Evolutionary conservation across 1,140 invertebrate genomes (phyloP).

Genomic region (Lysiphlebus fabarum): DNA sequence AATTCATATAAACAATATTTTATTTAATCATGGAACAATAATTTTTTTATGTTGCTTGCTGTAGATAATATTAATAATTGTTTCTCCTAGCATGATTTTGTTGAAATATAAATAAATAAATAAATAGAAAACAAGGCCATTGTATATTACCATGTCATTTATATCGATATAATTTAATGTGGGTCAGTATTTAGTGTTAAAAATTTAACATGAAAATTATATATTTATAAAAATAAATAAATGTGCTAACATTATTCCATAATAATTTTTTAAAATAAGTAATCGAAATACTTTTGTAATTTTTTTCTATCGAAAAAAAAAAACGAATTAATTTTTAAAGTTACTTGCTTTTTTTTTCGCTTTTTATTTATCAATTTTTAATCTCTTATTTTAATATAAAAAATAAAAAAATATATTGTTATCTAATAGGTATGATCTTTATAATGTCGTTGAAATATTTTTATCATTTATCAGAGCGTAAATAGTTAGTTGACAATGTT

Average conservation of each 20-base stretch:
- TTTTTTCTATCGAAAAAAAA: too few species aligned
- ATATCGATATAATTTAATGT: constrained; percentile 12
- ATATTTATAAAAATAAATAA: neutral
- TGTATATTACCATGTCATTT: constrained; percentile 1
- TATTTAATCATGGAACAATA: neutral
- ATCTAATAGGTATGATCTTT: neutral
- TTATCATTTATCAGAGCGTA: constrained; percentile 47
- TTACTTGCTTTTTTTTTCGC: too few species aligned
- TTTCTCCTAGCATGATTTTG: neutral
- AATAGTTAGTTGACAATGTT: constrained; percentile 40
- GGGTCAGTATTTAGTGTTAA: neutral
- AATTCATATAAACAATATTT: too few species aligned
- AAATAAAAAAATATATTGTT: too few species aligned
- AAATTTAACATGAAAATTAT: too few species aligned
- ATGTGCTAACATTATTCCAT: constrained; percentile 2
- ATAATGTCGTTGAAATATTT: constrained; percentile 20
- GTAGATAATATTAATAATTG: neutral
- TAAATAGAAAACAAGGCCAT: constrained; percentile 3
- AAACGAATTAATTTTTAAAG: too few species aligned
- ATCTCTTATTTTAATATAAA: too few species aligned
- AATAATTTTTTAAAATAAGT: too few species aligned
- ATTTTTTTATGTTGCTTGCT: neutral
- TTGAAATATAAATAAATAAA: neutral
- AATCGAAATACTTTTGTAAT: too few species aligned
- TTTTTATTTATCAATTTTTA: too few species aligned